Base-by-base conservation (phyloP, 2,888 invertebrate species). In the Epirrhoe tristata region DNA sequence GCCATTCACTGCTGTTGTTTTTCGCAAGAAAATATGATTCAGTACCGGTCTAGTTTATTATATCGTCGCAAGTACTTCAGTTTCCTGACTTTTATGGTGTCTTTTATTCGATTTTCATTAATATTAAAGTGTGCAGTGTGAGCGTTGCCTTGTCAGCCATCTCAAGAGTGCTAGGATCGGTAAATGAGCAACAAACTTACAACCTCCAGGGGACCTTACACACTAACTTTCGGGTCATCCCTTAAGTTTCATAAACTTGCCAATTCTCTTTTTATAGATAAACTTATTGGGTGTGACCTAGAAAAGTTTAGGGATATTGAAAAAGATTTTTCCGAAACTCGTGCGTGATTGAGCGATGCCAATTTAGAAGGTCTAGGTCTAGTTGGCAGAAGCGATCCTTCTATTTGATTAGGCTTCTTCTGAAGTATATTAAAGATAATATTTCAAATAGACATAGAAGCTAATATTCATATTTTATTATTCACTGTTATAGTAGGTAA, bases 211-310 rank as follows among this genome's bases (percentile, higher is more conserved):
- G 71, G 71, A 67, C 60, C 58, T 57, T 50, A 70, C 65, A 63
- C 60, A 53, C 69, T 66, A 77, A 79, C 75, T 81, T 81, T 76
- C 59, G 74, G 78, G 75, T 72, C 68, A 70, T 62, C 72, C 75
- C 71, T 58, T 73, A 79, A 73, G 73, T 79, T 74, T 60, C 14
- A 70, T 74, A 74, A 72, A 73, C 72, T 77, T 71, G 66, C 63
- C 73, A 73, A 63, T 67, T 72, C 74, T 66, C 72, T 78, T 81
- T 78, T 76, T 74, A 76, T 78, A 55, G 64, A 66, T 67, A 58
- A 63, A 66, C 63, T 63, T 69, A 67, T 67, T 55, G 65, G 61
- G 59, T 52, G 66, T 67, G 67, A 70, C 70, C 72, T 67, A 56
- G 52, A 67, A 69, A 69, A 53, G 54, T 58, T 63, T 53, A n/a